phyloP scores from a whole-genome alignment of 1,140 invertebrate species.

The Brachionus koreanus region DNA sequence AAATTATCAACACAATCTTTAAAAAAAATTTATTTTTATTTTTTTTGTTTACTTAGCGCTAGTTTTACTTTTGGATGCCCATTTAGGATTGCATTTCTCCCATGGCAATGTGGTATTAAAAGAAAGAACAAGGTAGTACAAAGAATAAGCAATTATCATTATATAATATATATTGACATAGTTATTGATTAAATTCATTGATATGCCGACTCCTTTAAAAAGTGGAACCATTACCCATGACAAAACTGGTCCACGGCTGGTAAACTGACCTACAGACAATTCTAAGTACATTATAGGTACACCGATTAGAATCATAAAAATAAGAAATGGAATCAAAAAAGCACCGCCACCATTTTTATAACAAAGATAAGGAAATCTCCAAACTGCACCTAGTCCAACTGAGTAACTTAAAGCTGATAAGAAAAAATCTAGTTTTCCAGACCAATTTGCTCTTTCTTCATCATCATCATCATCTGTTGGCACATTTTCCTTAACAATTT shows the following conservation, averaged over 20 bases:
- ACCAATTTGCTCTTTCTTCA: constrained; percentile 65
- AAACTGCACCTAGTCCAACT: constrained; percentile 60
- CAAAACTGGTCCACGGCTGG: constrained; percentile 55
- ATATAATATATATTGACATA: constrained; percentile 63
- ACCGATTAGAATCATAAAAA: constrained; percentile 64
- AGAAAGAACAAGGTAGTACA: constrained; percentile 75
- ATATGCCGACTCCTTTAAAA: constrained; percentile 40
- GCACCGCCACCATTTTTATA: constrained; percentile 61
- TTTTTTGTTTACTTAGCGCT: neutral
- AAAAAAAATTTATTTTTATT: neutral
- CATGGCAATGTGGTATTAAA: constrained; percentile 69
- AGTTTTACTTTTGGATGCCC: constrained; percentile 61
- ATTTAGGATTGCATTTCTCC: constrained; percentile 65
- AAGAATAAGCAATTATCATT: constrained; percentile 78
- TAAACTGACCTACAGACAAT: constrained; percentile 59
- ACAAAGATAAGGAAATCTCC: constrained; percentile 61
- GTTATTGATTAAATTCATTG: constrained; percentile 34
- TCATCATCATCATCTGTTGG: constrained; percentile 45
- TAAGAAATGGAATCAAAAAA: constrained; percentile 63
- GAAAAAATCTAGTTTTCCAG: constrained; percentile 59
- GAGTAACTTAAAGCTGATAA: constrained; percentile 59
- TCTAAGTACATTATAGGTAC: constrained; percentile 62
- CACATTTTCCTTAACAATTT: neutral
- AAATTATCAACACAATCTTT: constrained; percentile 43
- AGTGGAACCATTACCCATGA: constrained; percentile 50